Conservation (phyloP, 1,140 invertebrate genomes). For the Hyles euphorbiae region DNA sequence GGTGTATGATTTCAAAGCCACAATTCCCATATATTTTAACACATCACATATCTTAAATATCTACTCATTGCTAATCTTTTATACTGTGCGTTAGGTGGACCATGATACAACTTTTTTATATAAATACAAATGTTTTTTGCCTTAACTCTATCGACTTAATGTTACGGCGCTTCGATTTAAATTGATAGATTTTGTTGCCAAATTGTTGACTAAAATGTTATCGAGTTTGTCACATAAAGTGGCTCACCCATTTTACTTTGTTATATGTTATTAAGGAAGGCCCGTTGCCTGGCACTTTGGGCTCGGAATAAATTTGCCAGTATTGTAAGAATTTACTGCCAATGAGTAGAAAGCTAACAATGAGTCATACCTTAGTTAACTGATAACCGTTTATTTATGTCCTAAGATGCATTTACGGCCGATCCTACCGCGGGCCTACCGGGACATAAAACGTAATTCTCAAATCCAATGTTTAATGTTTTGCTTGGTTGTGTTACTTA, state of each 20-base stretch:
- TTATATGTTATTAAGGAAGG: not conserved
- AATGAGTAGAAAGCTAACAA: conserved; percentile 52
- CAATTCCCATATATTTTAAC: conserved; percentile 48
- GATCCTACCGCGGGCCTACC: conserved; percentile 33
- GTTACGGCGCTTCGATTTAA: conserved; percentile 5
- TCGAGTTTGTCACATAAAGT: too few relatives aligned
- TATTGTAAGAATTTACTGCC: conserved; percentile 39
- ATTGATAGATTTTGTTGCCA: not conserved
- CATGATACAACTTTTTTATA: conserved; percentile 32
- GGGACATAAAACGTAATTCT: conserved; percentile 47
- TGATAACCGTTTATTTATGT: conserved; percentile 42
- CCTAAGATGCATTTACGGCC: conserved; percentile 59
- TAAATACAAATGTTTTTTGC: not conserved
- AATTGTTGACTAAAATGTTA: too few relatives aligned
- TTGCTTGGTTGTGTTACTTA: conserved; percentile 74
- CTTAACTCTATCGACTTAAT: conserved; percentile 11
- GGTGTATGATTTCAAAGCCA: conserved; percentile 34
- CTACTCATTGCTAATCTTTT: conserved; percentile 59
- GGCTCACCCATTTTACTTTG: not conserved
- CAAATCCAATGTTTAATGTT: conserved; percentile 68
- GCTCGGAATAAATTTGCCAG: conserved; percentile 30
- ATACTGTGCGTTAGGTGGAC: conserved; percentile 64
- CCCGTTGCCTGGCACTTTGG: not conserved
- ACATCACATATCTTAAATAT: conserved; percentile 62
- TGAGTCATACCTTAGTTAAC: conserved; percentile 49